Conservation (phyloP, 2,888 invertebrate species). For the Aphrophora alni region DNA sequence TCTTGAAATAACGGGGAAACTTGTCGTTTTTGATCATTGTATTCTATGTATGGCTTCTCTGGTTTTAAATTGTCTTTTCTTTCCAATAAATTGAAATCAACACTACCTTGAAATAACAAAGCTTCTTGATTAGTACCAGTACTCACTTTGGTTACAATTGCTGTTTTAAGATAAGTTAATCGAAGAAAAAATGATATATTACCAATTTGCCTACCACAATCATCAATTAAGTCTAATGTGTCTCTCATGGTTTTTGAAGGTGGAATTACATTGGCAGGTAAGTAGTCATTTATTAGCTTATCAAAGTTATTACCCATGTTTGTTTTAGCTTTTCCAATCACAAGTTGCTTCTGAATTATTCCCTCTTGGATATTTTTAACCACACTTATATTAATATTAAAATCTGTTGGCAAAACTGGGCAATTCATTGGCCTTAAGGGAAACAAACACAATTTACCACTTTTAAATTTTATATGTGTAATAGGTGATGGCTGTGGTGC, state of each 20-base stretch:
- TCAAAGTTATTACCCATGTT: slow-evolving; percentile 11
- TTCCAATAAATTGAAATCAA: background rate
- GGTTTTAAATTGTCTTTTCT: background rate
- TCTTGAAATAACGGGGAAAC: no score
- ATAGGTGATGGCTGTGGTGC: slow-evolving; percentile 13
- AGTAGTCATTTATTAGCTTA: slow-evolving; percentile 3
- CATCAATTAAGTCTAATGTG: slow-evolving; percentile 41
- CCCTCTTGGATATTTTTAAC: slow-evolving; percentile 15
- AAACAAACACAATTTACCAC: slow-evolving; percentile 47
- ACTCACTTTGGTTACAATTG: background rate
- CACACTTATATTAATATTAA: slow-evolving; percentile 23
- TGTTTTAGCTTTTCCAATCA: slow-evolving; percentile 14
- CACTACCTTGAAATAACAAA: background rate
- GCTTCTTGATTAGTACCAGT: background rate
- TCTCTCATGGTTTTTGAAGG: slow-evolving; percentile 28
- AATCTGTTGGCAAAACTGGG: background rate
- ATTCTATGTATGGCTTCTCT: background rate
- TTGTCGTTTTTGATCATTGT: background rate
- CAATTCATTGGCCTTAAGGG: slow-evolving; percentile 4
- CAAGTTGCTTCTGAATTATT: slow-evolving; percentile 13
- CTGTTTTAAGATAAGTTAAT: slow-evolving; percentile 53
- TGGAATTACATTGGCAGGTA: background rate
- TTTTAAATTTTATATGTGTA: slow-evolving; percentile 41
- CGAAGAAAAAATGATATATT: slow-evolving; percentile 54
- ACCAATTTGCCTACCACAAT: slow-evolving; percentile 50